Evolutionary conservation across 2,113 vertebrate genomes (phyloP), one percentile per base, ranked within the genome.

Genomic region (Prinia subflava): DNA sequence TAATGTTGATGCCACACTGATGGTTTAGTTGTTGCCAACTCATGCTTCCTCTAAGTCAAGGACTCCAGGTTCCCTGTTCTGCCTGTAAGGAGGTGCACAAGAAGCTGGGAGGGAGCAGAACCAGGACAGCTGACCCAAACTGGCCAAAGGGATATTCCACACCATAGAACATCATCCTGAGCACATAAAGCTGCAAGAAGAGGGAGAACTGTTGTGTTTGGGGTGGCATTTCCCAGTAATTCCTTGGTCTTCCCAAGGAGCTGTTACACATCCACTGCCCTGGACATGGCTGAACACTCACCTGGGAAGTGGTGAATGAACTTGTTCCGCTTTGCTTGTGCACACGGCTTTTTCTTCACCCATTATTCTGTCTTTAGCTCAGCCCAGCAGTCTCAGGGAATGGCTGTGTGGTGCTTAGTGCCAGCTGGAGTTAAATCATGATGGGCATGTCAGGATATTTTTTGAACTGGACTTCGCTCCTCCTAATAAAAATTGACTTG

Each of bases 241-340:
- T 77, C 7, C 53, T 68, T 27, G 44, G 33, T 37, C 31, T 24
- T 59, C 33, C 37, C 33, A 52, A 81, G 59, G 44, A 80, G 21
- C 27, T 56, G 27, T 24, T 13, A 11, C 33, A 16, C 0, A 0
- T 16, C 50, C 9, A 3, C 37, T 31, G 46, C 21, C 46, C 46
- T 37, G 53, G 63, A 15, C 22, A 10, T 7, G 37, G 53, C 44
- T 67, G 68, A 39, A 22, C 60, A 59, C 15, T 27, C 25, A 10
- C 13, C 16, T 25, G 46, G 69, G 24, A 60, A 47, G 30, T 6
- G 47, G 9, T 7, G 53, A 47, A 68, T 30, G 5, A 53, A 1
- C 25, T n/a, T n/a, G 16, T 7, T 68, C 46, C 47, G 46, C 47
- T 68, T 30, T 30, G 15, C 42, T 64, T 27, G 9, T 50, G 18